Conservation (phyloP, 2,113 vertebrate genomes). For the Calypte anna region DNA sequence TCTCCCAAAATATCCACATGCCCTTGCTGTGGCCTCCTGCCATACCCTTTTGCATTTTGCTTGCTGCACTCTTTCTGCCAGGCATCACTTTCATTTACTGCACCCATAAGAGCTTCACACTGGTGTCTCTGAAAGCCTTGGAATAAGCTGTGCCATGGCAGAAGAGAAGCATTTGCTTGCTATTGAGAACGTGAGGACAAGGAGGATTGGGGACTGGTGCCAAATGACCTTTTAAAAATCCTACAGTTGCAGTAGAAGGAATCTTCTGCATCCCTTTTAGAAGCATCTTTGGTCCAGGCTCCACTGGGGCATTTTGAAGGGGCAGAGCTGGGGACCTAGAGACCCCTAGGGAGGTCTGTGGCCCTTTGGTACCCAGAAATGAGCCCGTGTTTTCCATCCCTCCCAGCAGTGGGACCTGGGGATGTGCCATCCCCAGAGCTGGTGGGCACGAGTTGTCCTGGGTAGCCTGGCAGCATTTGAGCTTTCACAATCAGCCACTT, state of each 20-base stretch:
- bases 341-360: neutral
- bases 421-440: neutral
- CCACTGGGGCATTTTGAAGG: neutral
- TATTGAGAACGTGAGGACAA: fast-evolving
- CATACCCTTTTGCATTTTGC: neutral
- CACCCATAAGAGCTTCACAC: neutral
- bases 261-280: neutral
- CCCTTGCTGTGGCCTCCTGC: neutral
- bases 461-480: neutral
- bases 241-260: neutral
- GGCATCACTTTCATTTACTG: neutral
- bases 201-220: neutral
- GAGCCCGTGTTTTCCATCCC: fast-evolving
- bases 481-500: neutral
- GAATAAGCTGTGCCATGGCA: neutral
- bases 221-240: neutral
- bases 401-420: neutral
- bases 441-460: neutral
- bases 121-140: neutral
- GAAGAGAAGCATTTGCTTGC: neutral
- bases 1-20: neutral
- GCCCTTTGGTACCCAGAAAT: neutral
- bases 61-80: neutral
- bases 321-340: neutral
- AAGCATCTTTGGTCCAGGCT: neutral